A percentile compares a stretch with the other conserved stretches of the same genome.
Evolutionary conservation across 2,888 invertebrate genomes (phyloP).

Genomic region (Trichogramma evanescens): DNA sequence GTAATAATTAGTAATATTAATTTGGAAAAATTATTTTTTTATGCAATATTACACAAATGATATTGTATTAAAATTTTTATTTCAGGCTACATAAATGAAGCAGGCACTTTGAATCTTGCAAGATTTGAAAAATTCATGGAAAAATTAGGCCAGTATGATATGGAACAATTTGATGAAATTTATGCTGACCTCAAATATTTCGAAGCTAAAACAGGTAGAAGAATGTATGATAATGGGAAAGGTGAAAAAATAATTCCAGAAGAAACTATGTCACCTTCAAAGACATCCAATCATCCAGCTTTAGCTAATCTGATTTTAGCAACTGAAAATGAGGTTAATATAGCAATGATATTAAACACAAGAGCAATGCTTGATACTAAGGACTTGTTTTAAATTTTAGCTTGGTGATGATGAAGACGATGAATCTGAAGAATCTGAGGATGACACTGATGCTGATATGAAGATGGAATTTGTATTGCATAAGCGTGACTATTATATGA

Average conservation of each 20-base stretch:
- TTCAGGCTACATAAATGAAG: constrained; percentile 87
- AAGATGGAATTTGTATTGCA: constrained; percentile 73
- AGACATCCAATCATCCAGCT: constrained; percentile 43
- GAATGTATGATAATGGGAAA: constrained; percentile 47
- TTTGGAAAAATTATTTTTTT: constrained; percentile 1
- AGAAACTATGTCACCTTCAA: constrained; percentile 23
- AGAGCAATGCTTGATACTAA: neutral
- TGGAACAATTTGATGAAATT: constrained; percentile 67
- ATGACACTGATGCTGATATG: constrained; percentile 48
- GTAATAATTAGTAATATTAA: constrained; percentile 46
- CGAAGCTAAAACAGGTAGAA: constrained; percentile 68
- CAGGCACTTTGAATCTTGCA: constrained; percentile 71
- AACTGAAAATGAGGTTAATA: constrained; percentile 11
- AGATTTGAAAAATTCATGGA: constrained; percentile 82
- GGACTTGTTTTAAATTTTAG: neutral
- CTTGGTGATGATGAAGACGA: constrained; percentile 36
- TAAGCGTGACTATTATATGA: constrained; percentile 87
- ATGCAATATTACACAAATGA: constrained; percentile 1
- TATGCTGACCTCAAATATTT: constrained; percentile 79
- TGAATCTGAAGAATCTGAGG: constrained; percentile 32
- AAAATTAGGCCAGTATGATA: constrained; percentile 65
- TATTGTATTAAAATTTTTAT: constrained; percentile 10
- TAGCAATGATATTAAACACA: neutral
- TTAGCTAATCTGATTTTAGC: constrained; percentile 38
- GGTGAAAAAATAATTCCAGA: constrained; percentile 37